A percentile compares a stretch with the other conserved stretches of the same genome.
Evolutionary conservation across 2,113 vertebrate species (phyloP).

Genomic region (Spea bombifrons): DNA sequence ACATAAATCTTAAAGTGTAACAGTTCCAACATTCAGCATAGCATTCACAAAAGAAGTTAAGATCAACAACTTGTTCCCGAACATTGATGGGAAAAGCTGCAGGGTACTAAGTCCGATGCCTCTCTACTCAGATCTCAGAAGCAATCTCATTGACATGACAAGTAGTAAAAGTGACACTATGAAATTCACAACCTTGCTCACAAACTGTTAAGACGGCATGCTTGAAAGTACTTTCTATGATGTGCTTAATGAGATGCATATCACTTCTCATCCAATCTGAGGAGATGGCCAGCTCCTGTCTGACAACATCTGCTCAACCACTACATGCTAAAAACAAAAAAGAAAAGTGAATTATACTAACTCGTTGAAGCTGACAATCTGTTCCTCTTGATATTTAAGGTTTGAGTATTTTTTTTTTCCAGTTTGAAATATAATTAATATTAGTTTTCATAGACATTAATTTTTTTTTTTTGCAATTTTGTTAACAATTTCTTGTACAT

Average conservation of each 20-base stretch:
- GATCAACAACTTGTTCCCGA: slow-evolving; percentile 23
- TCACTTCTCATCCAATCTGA: slow-evolving; percentile 17
- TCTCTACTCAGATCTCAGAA: slow-evolving; percentile 8
- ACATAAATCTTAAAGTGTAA: no score
- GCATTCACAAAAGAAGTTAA: no score
- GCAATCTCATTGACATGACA: slow-evolving; percentile 38
- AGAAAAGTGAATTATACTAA: neutral
- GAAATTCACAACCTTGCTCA: slow-evolving; percentile 33
- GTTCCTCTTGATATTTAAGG: neutral
- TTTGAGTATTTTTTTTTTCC: no score
- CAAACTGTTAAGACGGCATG: slow-evolving; percentile 46
- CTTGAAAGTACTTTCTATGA: slow-evolving; percentile 45
- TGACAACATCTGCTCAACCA: slow-evolving; percentile 15
- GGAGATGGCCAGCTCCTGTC: slow-evolving; percentile 3
- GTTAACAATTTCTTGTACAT: no score
- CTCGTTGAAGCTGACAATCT: neutral
- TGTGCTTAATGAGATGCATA: slow-evolving; percentile 31
- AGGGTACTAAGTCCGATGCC: slow-evolving; percentile 46
- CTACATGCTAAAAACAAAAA: neutral
- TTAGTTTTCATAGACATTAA: no score
- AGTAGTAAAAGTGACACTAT: slow-evolving; percentile 39
- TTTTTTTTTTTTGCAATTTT: no score
- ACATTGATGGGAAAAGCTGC: slow-evolving; percentile 21
- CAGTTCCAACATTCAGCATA: no score
- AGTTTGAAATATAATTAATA: no score